A percentile compares a stretch with the other conserved stretches of the same genome.
phyloP scores from a whole-genome alignment of 2,888 invertebrate genomes.

The Acanthacorydalis orientalis region DNA sequence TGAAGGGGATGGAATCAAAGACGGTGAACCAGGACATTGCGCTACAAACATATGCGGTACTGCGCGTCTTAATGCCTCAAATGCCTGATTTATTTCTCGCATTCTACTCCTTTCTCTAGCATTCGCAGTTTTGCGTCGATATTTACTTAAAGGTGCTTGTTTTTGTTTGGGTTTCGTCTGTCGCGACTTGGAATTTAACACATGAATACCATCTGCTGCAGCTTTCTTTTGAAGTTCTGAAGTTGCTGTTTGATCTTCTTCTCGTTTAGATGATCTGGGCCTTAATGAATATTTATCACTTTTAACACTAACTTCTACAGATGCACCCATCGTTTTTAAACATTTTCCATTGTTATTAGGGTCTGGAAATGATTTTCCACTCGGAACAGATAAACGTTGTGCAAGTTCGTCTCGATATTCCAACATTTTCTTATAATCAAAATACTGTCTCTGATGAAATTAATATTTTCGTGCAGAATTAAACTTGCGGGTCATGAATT shows the following conservation, averaged over 20 bases:
- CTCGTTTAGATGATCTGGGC: conserved; percentile 19
- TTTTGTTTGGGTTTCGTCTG: conserved; percentile 21
- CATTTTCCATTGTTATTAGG: conserved; percentile 23
- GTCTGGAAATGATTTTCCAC: conserved; percentile 17
- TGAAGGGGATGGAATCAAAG: conserved; percentile 22
- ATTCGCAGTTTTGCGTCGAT: conserved; percentile 50
- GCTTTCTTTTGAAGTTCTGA: not conserved
- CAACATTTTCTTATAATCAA: conserved; percentile 12
- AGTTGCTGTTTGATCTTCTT: not conserved
- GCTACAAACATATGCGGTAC: conserved; percentile 27
- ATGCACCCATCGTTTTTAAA: conserved; percentile 11
- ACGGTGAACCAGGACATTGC: conserved; percentile 13
- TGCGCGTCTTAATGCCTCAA: conserved; percentile 39
- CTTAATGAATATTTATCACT: conserved; percentile 26
- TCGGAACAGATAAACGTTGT: conserved; percentile 20
- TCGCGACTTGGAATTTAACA: conserved; percentile 1
- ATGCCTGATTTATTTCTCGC: conserved; percentile 51
- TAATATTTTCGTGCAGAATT: too few relatives aligned
- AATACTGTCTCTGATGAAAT: too few relatives aligned
- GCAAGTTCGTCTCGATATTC: conserved; percentile 22
- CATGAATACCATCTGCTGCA: conserved; percentile 8
- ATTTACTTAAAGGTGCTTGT: conserved; percentile 43
- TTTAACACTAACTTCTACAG: conserved; percentile 7
- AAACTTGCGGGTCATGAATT: too few relatives aligned
- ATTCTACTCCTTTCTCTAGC: conserved; percentile 46